Conservation (phyloP, 2,113 vertebrate genomes). For the Struthidea cinerea region DNA sequence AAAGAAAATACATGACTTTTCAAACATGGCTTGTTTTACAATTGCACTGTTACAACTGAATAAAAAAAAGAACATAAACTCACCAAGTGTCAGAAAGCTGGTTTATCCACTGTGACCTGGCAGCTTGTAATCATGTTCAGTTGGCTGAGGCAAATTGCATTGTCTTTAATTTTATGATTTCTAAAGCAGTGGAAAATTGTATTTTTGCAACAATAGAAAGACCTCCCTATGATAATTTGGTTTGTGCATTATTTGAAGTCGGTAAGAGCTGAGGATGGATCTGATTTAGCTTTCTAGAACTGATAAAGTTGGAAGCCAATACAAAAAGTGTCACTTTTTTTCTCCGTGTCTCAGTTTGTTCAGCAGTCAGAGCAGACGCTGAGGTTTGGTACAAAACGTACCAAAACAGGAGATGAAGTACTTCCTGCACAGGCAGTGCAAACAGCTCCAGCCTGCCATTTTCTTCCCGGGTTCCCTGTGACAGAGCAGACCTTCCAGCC, state of each 20-base stretch:
- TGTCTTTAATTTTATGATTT: constrained; percentile 25
- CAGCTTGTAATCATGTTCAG: neutral
- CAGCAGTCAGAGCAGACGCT: neutral
- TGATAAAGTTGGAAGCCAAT: neutral
- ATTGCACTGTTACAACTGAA: neutral
- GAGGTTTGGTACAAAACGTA: neutral
- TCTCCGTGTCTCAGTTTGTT: neutral
- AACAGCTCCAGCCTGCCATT: neutral
- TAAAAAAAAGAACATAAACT: neutral
- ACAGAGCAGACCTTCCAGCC: neutral
- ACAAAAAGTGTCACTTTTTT: neutral
- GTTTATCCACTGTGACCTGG: neutral
- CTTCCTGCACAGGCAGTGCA: neutral
- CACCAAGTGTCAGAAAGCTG: neutral
- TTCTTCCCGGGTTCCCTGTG: neutral
- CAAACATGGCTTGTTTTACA: neutral
- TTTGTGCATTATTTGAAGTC: neutral
- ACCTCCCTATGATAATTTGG: neutral
- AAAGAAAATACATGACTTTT: neutral
- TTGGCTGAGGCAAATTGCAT: neutral
- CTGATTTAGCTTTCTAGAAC: neutral
- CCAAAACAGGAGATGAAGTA: neutral
- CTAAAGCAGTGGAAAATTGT: neutral
- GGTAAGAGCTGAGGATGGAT: neutral
- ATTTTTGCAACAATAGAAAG: constrained; percentile 25